Percentiles rank a stretch among this genome's conserved stretches.
Evolutionary conservation across 2,113 vertebrate species (phyloP).

Genomic region (Centropristis striata): DNA sequence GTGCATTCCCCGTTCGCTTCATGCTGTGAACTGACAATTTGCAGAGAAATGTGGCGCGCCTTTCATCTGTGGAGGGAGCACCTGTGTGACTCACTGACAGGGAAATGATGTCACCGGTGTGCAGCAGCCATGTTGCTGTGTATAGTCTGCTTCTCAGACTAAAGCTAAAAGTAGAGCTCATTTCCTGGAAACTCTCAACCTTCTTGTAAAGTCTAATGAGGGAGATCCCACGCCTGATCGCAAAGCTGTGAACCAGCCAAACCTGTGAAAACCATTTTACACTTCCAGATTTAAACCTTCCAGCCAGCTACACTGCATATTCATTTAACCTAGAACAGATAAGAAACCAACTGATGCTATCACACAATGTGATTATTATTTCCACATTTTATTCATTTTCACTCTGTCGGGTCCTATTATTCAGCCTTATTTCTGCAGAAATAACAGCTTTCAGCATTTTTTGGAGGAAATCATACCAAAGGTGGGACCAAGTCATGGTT

Average conservation of each 20-base stretch:
- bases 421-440: background rate
- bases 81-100: constrained; percentile 49
- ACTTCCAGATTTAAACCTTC: background rate
- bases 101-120: constrained; percentile 71
- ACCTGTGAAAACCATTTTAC: constrained; percentile 18
- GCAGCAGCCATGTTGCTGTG: constrained; percentile 19
- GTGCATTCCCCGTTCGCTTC: constrained; percentile 30
- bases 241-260: constrained; percentile 8
- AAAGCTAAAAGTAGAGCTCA: constrained; percentile 16
- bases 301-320: background rate
- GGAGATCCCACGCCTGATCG: constrained; percentile 58
- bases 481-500: too few relatives aligned
- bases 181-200: constrained; percentile 70
- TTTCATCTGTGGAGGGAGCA: constrained; percentile 44
- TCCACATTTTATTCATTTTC: background rate
- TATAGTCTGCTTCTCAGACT: constrained; percentile 36
- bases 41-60: background rate
- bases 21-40: background rate
- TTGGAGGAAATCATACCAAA: background rate
- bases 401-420: background rate
- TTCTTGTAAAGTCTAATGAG: constrained; percentile 71
- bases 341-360: background rate
- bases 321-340: background rate
- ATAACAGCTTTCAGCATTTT: constrained; percentile 8
- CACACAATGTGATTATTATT: background rate